phyloP scores from a whole-genome alignment of 2,797 vertebrate genomes.

The Orientallactaga sibirica region DNA sequence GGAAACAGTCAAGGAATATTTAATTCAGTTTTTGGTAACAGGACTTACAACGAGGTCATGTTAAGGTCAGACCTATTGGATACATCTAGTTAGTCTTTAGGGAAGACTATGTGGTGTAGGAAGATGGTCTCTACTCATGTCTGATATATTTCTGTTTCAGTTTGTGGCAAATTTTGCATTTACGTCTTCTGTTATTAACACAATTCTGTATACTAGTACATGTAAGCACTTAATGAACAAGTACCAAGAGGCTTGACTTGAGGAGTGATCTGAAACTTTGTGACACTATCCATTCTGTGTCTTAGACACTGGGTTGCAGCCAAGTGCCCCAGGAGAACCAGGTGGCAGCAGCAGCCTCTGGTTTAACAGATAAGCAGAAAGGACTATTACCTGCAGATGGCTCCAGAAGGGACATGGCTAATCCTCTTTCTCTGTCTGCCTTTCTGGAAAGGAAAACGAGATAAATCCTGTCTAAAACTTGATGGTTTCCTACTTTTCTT shows the following conservation, averaged over 20 bases:
- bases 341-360: not conserved
- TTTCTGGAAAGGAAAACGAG: not conserved
- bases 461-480: not conserved
- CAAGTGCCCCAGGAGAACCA: not conserved
- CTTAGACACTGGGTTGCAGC: not conserved
- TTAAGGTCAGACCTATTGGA: conserved; percentile 16
- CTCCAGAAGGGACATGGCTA: not conserved
- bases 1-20: conserved; percentile 40
- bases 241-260: not conserved
- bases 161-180: not conserved
- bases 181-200: conserved; percentile 24
- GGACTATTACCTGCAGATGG: not conserved
- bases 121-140: not conserved
- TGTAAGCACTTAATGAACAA: not conserved
- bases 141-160: not conserved
- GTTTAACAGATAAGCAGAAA: not conserved
- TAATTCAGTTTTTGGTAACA: not conserved
- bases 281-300: not conserved
- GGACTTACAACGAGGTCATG: conserved; percentile 43
- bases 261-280: not conserved
- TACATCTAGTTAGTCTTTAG: not conserved
- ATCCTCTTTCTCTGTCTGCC: not conserved
- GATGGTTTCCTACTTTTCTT: not conserved
- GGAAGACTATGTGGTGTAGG: not conserved
- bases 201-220: not conserved